Conservation (phyloP, 1,140 invertebrate species). For the Eufriesea mexicana region DNA sequence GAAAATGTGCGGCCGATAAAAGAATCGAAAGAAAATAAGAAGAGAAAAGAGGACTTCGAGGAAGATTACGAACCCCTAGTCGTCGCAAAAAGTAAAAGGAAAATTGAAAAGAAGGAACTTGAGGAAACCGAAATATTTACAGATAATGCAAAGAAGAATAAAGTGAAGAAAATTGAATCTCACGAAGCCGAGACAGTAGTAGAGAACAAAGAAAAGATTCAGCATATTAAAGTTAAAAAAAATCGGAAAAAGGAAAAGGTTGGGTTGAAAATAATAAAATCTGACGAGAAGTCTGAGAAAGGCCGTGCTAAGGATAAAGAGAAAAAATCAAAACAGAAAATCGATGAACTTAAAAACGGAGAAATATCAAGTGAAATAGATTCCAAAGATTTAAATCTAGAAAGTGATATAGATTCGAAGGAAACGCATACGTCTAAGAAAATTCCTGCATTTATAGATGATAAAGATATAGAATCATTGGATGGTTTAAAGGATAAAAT, state of each 20-base stretch:
- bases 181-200: constrained; percentile 78
- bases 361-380: constrained; percentile 70
- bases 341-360: constrained; percentile 73
- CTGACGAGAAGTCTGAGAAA: constrained; percentile 73
- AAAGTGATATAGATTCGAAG: constrained; percentile 52
- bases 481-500: constrained; percentile 84
- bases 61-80: constrained; percentile 74
- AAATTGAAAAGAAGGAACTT: constrained; percentile 76
- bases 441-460: constrained; percentile 69
- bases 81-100: constrained; percentile 77
- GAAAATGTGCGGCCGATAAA: constrained; percentile 58
- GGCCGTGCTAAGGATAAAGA: constrained; percentile 71
- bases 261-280: constrained; percentile 60
- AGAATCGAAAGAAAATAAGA: constrained; percentile 71
- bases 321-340: constrained; percentile 72
- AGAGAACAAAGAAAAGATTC: constrained; percentile 77
- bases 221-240: constrained; percentile 75
- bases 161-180: constrained; percentile 76
- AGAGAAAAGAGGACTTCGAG: constrained; percentile 78
- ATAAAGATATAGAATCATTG: constrained; percentile 79
- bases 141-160: constrained; percentile 82
- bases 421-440: constrained; percentile 69
- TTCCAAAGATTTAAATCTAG: constrained; percentile 58
- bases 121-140: constrained; percentile 81
- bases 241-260: constrained; percentile 75